Evolutionary conservation across 2,797 vertebrate species (phyloP).

Genomic region (Ataeniobius toweri): DNA sequence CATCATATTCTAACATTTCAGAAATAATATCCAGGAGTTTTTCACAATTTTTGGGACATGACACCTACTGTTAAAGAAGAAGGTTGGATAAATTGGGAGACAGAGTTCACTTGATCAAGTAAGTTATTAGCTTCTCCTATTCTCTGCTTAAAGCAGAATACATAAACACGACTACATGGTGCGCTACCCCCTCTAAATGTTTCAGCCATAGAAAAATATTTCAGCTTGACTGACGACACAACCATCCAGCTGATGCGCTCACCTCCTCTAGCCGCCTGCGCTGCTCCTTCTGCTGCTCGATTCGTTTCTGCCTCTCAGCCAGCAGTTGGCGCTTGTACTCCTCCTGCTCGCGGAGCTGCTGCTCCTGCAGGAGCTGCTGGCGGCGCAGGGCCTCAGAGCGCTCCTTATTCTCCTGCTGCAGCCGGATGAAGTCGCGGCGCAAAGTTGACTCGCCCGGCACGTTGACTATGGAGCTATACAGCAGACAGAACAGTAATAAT

Average conservation of each 20-base stretch:
- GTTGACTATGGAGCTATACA: constrained; percentile 88
- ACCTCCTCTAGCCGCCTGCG: constrained; percentile 89
- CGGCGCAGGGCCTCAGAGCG: constrained; percentile 86
- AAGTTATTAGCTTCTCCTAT: neutral
- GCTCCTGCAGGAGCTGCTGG: constrained; percentile 86
- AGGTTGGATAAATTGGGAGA: neutral
- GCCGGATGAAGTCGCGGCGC: constrained; percentile 90
- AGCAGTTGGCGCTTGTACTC: constrained; percentile 90
- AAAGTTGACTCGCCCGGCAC: constrained; percentile 90
- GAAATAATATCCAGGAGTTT: too few relatives aligned
- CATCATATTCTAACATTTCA: too few relatives aligned
- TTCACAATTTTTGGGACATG: neutral
- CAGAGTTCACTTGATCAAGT: neutral
- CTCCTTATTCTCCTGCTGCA: constrained; percentile 94
- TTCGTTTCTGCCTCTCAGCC: constrained; percentile 90
- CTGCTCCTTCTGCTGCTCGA: constrained; percentile 93
- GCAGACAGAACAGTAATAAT: neutral
- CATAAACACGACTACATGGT: neutral
- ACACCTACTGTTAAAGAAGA: neutral
- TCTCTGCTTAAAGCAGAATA: neutral
- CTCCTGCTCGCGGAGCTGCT: constrained; percentile 89
- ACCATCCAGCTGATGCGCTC: neutral
- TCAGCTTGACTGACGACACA: neutral
- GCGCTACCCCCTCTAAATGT: too few relatives aligned
- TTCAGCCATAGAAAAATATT: neutral